Evolutionary conservation across 2,797 vertebrate genomes (phyloP), one percentile per base, ranked within the genome.

Genomic region (Enteromius paludinosus): DNA sequence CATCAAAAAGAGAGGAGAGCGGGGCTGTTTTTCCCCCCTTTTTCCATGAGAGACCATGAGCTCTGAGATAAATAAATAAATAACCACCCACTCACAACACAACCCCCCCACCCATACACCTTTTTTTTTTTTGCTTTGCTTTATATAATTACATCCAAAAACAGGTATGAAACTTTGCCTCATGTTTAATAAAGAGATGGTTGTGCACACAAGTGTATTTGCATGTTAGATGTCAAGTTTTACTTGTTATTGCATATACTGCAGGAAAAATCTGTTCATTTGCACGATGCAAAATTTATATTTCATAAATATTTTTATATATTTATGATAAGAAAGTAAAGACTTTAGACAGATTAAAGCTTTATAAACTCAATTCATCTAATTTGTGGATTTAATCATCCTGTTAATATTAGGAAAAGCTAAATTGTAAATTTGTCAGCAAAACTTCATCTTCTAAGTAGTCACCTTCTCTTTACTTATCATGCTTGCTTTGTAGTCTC

Each of bases 1-100:
- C 95, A 96, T 95, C 90, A 93, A 95, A 95, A 93, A 93, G 91
- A 89, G 88, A 91, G 88, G 75, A 87, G 82, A 85, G 71, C 65
- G 85, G 72, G 75, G 87, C 88, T 88, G 89, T 64, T 52, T 62
- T 66, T n/a, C 38, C 33, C 65, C 49, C 78, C 76, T 74, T 79
- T 87, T 87, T 91, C 84, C 80, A 9, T 82, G 86, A 92, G 91
- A 89, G 91, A 90, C 85, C 90, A 89, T 82, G 88, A 84, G 73
- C 78, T 79, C 87, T 82, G 84, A 66, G 84, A 81, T 84, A 84
- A 87, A 76, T 82, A 90, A 91, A 90, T 90, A 92, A 74, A 75
- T 65, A 49, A 33, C 20, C 18, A 52, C 17, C 33, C 66, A 69
- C 66, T 43, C 35, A 38, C 65, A 17, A 33, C 30, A 5, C 2